Conservation (phyloP, 1,140 invertebrate genomes). For the Brevipalpus yothersi region DNA sequence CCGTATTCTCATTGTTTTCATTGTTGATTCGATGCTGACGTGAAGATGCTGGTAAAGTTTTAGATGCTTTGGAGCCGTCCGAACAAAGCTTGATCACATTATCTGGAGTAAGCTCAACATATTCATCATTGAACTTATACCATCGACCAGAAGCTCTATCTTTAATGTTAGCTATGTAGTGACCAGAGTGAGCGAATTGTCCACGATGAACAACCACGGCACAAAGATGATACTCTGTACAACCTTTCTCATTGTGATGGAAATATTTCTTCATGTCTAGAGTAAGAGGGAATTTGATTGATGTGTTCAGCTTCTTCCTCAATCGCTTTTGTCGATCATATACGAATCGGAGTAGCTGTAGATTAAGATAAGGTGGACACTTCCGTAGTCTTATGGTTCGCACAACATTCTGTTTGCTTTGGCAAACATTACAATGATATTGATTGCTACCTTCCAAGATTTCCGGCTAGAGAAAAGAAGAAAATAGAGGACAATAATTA, state of each 20-base stretch:
- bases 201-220: constrained; percentile 42
- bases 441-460: constrained; percentile 36
- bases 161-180: constrained; percentile 37
- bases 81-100: constrained; percentile 26
- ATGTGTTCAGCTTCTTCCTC: constrained; percentile 40
- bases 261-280: constrained; percentile 31
- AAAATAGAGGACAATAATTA: neutral
- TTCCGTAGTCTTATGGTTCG: constrained; percentile 30
- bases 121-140: constrained; percentile 35
- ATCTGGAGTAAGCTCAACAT: constrained; percentile 33
- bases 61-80: constrained; percentile 13
- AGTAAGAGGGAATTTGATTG: constrained; percentile 35
- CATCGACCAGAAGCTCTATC: constrained; percentile 25
- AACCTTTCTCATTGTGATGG: neutral
- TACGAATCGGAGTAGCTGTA: constrained; percentile 37
- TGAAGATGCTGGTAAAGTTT: neutral
- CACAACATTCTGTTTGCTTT: constrained; percentile 34
- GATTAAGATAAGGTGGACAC: constrained; percentile 41
- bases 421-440: constrained; percentile 34
- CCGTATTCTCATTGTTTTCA: constrained; percentile 1
- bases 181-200: constrained; percentile 37
- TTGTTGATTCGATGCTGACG: neutral
- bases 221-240: constrained; percentile 28
- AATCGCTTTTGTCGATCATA: constrained; percentile 36
- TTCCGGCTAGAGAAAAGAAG: constrained; percentile 23